Evolutionary conservation across 2,113 vertebrate species (phyloP).

Genomic region (Myrmecophaga tridactyla): DNA sequence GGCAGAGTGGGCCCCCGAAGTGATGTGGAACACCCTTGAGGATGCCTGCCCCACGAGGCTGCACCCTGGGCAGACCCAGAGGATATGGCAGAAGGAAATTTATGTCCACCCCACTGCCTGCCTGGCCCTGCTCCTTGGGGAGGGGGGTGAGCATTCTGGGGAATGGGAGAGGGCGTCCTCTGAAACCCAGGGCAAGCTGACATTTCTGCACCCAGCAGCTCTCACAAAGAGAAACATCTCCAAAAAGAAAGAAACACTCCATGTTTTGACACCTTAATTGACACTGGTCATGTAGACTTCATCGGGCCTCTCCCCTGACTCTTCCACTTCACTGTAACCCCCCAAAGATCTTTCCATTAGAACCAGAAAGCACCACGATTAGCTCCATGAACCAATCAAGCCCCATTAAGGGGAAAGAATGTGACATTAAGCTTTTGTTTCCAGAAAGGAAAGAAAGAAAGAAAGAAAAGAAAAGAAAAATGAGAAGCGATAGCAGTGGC

Average conservation of each 20-base stretch:
- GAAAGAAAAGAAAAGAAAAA: neutral
- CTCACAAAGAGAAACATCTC: constrained; percentile 44
- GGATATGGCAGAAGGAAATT: neutral
- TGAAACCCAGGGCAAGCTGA: constrained; percentile 17
- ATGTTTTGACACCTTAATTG: neutral
- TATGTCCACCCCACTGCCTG: rapidly evolving
- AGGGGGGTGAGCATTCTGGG: neutral
- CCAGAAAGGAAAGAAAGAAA: constrained; percentile 43
- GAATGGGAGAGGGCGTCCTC: neutral
- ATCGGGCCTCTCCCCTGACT: neutral
- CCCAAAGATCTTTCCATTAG: constrained; percentile 34
- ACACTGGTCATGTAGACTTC: neutral
- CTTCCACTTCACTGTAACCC: neutral
- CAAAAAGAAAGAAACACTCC: constrained; percentile 26
- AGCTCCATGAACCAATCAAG: constrained; percentile 59
- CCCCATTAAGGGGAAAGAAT: constrained; percentile 60
- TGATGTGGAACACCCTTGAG: neutral
- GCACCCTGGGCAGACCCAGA: neutral
- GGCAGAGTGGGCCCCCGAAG: neutral
- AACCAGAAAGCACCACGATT: neutral
- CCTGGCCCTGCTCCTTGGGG: neutral
- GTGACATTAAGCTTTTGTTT: constrained; percentile 59
- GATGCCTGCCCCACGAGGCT: neutral
- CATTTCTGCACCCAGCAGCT: neutral
- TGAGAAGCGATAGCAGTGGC: neutral